Conservation (phyloP, 2,113 vertebrate species). For the Sapajus apella region DNA sequence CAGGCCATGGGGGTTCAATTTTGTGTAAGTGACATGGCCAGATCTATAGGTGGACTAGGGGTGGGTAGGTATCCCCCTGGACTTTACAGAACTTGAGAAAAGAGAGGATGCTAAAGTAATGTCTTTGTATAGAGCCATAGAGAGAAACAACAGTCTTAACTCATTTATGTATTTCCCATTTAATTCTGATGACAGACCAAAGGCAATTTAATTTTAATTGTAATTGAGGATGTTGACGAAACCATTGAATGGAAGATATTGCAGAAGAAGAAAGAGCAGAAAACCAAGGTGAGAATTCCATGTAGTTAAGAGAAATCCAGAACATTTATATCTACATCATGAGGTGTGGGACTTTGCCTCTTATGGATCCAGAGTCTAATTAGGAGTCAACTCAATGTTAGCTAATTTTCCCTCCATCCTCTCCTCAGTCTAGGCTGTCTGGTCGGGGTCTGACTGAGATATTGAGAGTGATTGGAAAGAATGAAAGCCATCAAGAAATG, state of each 20-base stretch:
- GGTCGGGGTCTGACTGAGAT: neutral
- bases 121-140: neutral
- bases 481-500: neutral
- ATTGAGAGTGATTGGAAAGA: neutral
- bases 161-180: neutral
- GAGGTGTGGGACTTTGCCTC: neutral
- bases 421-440: neutral
- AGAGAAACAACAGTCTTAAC: neutral
- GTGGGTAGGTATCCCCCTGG: neutral
- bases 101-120: neutral
- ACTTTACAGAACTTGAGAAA: neutral
- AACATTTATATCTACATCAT: no score
- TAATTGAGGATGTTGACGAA: accelerated
- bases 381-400: neutral
- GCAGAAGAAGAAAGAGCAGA: no score
- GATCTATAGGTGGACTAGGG: neutral
- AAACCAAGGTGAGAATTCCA: neutral
- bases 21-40: slow-evolving; percentile 41
- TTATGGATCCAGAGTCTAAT: neutral
- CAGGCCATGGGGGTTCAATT: neutral
- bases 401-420: neutral
- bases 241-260: accelerated
- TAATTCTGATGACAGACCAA: slow-evolving; percentile 9
- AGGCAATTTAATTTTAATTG: accelerated
- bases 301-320: neutral